Evolutionary conservation across 2,797 vertebrate genomes (phyloP).

Genomic region (Lithobates pipiens): DNA sequence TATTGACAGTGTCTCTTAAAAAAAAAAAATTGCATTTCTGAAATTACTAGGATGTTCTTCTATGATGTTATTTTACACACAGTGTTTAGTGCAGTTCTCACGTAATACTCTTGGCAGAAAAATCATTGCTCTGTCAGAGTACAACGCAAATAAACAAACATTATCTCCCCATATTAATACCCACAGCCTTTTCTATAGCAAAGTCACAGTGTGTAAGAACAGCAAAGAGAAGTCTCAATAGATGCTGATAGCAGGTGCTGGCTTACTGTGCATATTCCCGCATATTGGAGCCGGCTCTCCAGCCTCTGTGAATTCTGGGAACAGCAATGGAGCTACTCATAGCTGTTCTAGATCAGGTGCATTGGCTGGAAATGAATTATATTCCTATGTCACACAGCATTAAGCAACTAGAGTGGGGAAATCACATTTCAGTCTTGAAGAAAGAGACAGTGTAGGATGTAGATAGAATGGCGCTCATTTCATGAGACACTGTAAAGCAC

Average conservation of each 20-base stretch:
- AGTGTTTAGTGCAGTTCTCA: too few species aligned
- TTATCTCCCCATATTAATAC: not conserved
- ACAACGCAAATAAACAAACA: not conserved
- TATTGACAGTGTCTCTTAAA: too few species aligned
- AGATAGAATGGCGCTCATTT: constrained; percentile 17
- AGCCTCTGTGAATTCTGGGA: constrained; percentile 55
- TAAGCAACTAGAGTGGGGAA: constrained; percentile 47
- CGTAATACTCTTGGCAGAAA: too few species aligned
- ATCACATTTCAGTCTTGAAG: constrained; percentile 48
- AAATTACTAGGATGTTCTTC: too few species aligned
- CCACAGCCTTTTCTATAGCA: not conserved
- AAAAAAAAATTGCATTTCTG: too few species aligned
- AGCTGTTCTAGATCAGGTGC: constrained; percentile 54
- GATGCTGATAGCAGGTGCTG: constrained; percentile 38
- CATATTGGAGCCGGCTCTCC: constrained; percentile 21
- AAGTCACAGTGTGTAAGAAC: constrained; percentile 4
- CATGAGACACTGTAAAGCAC: constrained; percentile 14
- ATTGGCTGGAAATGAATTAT: constrained; percentile 56
- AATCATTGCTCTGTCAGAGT: too few species aligned
- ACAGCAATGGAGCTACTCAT: constrained; percentile 47
- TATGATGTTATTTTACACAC: too few species aligned
- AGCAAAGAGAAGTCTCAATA: constrained; percentile 4
- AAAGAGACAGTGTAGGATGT: constrained; percentile 9
- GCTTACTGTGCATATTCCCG: constrained; percentile 41
- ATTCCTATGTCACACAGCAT: constrained; percentile 56